phyloP scores from a whole-genome alignment of 2,113 vertebrate species.

The Mustelus asterias region DNA sequence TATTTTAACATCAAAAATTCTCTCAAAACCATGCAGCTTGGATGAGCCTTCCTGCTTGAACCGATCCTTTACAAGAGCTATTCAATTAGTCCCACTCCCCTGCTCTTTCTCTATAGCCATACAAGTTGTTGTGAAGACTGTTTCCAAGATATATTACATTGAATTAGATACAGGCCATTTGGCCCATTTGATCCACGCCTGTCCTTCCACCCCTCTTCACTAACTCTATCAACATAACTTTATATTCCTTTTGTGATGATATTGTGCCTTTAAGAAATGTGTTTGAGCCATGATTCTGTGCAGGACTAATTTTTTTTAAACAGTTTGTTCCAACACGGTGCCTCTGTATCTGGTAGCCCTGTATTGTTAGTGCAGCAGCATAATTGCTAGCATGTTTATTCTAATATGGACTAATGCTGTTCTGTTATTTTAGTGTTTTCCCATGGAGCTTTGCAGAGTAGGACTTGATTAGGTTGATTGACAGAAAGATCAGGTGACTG shows the following conservation, averaged over 20 bases:
- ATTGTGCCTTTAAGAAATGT: too few species aligned
- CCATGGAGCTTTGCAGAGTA: too few species aligned
- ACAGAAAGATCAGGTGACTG: too few species aligned
- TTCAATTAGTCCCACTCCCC: not conserved
- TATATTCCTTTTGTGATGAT: not conserved
- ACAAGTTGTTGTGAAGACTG: not conserved
- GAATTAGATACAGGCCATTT: not conserved
- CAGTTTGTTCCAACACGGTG: too few species aligned
- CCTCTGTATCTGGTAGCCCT: too few species aligned
- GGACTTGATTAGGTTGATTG: too few species aligned
- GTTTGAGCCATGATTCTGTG: too few species aligned
- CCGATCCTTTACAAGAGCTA: not conserved
- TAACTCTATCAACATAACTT: not conserved
- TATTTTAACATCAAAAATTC: not conserved
- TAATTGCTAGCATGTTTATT: too few species aligned
- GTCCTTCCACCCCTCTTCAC: not conserved
- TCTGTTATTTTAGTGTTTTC: too few species aligned
- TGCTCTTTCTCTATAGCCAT: not conserved
- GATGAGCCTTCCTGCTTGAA: not conserved
- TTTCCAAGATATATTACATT: not conserved
- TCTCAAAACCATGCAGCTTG: not conserved
- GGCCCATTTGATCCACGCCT: not conserved
- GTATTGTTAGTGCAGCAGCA: too few species aligned
- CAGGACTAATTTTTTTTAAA: too few species aligned
- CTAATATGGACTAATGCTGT: too few species aligned